A percentile compares a stretch with the other conserved stretches of the same genome.
phyloP scores from a whole-genome alignment of 2,888 invertebrate species.

The Cactoblastis cactorum region DNA sequence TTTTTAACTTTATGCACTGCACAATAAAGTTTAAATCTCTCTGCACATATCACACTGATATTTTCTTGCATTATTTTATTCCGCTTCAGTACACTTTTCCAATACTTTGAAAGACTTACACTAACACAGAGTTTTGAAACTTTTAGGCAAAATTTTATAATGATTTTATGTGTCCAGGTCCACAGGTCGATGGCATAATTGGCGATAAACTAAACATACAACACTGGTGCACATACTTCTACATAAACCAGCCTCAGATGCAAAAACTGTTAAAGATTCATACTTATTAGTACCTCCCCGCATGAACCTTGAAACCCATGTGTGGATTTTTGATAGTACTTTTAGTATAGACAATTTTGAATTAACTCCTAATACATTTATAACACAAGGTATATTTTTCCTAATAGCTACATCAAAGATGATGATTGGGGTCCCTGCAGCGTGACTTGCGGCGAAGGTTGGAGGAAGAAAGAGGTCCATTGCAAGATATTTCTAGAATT shows the following conservation, averaged over 20 bases:
- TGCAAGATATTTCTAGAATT: constrained; percentile 97
- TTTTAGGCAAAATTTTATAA: constrained; percentile 2
- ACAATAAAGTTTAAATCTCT: constrained; percentile 69
- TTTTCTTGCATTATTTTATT: constrained; percentile 57
- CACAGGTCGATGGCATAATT: constrained; percentile 38
- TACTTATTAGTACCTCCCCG: constrained; percentile 53
- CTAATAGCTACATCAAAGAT: constrained; percentile 91
- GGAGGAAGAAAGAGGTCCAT: constrained; percentile 90
- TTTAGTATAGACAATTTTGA: constrained; percentile 29
- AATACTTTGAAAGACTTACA: constrained; percentile 49
- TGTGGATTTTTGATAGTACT: constrained; percentile 42
- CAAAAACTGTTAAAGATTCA: constrained; percentile 43
- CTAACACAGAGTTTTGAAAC: constrained; percentile 35
- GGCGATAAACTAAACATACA: constrained; percentile 39
- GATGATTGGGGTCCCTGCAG: constrained; percentile 95
- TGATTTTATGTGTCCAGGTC: constrained; percentile 38
- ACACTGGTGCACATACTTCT: constrained; percentile 76
- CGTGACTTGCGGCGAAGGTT: constrained; percentile 93
- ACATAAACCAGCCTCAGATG: constrained; percentile 74
- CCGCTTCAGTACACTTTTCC: constrained; percentile 53
- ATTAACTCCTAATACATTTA: constrained; percentile 6
- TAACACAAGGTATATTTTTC: constrained; percentile 16
- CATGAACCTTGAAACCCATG: constrained; percentile 46
- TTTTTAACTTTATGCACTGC: constrained; percentile 73
- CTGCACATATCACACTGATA: constrained; percentile 61